phyloP scores from a whole-genome alignment of 53 echinoderm and acorn worm species.

The Echinarachnius parma region DNA sequence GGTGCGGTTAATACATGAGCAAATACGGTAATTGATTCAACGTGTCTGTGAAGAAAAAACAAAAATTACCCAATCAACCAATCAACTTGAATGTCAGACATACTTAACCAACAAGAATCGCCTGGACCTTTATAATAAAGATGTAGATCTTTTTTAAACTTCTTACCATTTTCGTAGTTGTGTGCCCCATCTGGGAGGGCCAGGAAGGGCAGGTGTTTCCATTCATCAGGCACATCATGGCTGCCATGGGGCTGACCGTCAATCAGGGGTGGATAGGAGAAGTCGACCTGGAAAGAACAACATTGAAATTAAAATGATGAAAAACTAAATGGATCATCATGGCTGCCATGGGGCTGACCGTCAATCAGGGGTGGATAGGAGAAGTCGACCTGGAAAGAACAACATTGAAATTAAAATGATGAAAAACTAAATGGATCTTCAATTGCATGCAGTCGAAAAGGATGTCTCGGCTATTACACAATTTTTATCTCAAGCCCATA shows the following conservation, averaged over 20 bases:
- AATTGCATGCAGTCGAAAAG: no score
- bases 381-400: background rate
- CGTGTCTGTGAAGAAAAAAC: no score
- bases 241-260: slow-evolving; percentile 57
- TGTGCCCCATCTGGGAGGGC: slow-evolving; percentile 96
- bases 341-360: slow-evolving; percentile 52
- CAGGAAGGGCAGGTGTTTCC: slow-evolving; percentile 96
- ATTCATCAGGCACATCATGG: slow-evolving; percentile 72
- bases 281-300: slow-evolving; percentile 68
- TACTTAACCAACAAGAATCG: no score
- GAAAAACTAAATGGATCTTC: background rate
- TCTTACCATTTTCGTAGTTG: slow-evolving; percentile 91
- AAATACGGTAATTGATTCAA: no score
- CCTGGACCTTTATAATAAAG: background rate
- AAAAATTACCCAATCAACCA: no score
- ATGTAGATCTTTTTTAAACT: background rate
- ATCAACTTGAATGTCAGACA: no score
- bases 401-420: background rate
- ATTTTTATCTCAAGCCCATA: no score
- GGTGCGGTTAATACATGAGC: no score
- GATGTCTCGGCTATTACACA: no score
- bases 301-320: background rate
- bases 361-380: slow-evolving; percentile 64
- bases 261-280: slow-evolving; percentile 83
- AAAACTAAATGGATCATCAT: background rate